phyloP scores from a whole-genome alignment of 2,113 vertebrate species.

The human (Homo sapiens) region GRCh38 chr20:13477001-13477500 shows the following conservation, averaged over 20 bases:
- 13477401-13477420: neutral
- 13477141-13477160: constrained; percentile 6
- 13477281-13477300: neutral
- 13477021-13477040: constrained; percentile 24
- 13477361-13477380: neutral
- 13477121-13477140: neutral
- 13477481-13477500: constrained; percentile 6
- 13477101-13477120: neutral
- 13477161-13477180: neutral
- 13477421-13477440: constrained; percentile 7
- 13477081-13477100: neutral
- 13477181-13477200: neutral
- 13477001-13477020: neutral
- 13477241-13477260: neutral
- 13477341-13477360: neutral
- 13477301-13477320: neutral
- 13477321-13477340: neutral
- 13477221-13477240: neutral
- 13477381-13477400: constrained; percentile 34
- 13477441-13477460: constrained; percentile 19
- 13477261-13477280: neutral
- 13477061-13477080: neutral
- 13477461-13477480: constrained; percentile 13
- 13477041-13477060: constrained; percentile 30
- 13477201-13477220: neutral